Evolutionary conservation across 2,113 vertebrate species (phyloP), one percentile per base, ranked within the genome.

Genomic region (Rutilus rutilus): DNA sequence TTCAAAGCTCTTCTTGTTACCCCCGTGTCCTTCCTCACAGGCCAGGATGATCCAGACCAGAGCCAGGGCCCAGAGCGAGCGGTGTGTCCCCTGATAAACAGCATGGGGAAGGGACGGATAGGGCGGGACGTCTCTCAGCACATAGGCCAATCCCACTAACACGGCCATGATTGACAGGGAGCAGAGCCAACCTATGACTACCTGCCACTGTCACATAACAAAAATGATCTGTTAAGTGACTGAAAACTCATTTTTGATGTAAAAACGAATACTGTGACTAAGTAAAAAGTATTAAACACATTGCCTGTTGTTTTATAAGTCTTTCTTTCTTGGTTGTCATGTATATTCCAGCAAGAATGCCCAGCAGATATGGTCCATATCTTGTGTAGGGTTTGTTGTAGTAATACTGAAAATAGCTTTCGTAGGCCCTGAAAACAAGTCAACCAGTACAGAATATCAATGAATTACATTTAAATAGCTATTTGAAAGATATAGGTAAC

Each of bases 321-420:
- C 84, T 85, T 19, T 83, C 75, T 82, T 92, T 93, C 76, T 91
- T 95, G 23, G 90, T 93, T 33, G 93, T 90, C 89, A 95, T 90
- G 86, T 93, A 93, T 81, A 97, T 92, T 74, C 95, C 94, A 5
- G 93, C 89, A 50, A 97, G 71, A 75, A 97, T 90, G 2, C 96
- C 96, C 76, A 96, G 92, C 30, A 97, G 92, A 92, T 96, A 97
- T 0, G 96, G 96, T 15, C 96, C 96, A 1, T 95, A 95, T 88
- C 95, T 90, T 42, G 96, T 96, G 87, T 97, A 95, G 17, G 96
- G 96, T 87, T 96, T 96, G 14, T 92, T 93, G 86, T 97, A 97
- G 88, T 97, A 97, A 89, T 95, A 92, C 47, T 90, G 75, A 82
- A 94, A 95, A 82, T 97, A 96, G 60, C 92, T 82, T 36, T 84